These are phyloP conservation scores for Cavia aperea DNA, from an alignment of 2,113 vertebrate genomes.

Conservation along the genomic window DNA sequence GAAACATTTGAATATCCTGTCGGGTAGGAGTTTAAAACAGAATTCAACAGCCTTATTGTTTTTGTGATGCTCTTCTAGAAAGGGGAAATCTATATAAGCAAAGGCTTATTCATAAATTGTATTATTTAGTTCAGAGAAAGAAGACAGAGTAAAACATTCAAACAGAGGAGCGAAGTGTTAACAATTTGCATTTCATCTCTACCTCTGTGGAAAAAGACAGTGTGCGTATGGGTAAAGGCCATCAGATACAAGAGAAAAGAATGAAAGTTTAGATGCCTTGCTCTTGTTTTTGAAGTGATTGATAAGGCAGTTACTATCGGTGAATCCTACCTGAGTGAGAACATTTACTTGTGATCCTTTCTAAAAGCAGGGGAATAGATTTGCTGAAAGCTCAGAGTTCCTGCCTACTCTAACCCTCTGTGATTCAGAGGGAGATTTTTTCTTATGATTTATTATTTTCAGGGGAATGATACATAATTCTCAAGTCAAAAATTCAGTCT, in stretches of 20 bases:
- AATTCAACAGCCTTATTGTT: background rate
- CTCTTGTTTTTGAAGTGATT: constrained; percentile 7
- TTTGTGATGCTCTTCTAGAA: background rate
- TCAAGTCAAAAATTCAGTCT: constrained; percentile 33
- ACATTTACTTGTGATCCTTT: constrained; percentile 17
- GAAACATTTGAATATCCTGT: background rate
- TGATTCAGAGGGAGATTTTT: background rate
- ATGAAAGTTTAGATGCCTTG: background rate
- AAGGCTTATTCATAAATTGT: background rate
- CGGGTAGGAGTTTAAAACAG: background rate
- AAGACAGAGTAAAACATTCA: constrained; percentile 6
- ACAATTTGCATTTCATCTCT: background rate
- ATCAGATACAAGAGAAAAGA: background rate
- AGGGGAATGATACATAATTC: constrained; percentile 17
- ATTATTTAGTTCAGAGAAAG: background rate
- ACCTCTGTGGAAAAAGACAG: background rate
- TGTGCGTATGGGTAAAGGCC: background rate
- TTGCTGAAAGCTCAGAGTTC: constrained; percentile 22
- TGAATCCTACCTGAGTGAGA: constrained; percentile 22
- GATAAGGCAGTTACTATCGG: constrained; percentile 20
- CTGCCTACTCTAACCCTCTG: constrained; percentile 34
- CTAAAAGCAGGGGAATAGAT: background rate
- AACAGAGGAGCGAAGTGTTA: background rate
- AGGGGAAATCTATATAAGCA: constrained; percentile 3
- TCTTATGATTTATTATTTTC: constrained; percentile 54